Conservation (phyloP, 2,888 invertebrate species). For the Saturnia pavonia region DNA sequence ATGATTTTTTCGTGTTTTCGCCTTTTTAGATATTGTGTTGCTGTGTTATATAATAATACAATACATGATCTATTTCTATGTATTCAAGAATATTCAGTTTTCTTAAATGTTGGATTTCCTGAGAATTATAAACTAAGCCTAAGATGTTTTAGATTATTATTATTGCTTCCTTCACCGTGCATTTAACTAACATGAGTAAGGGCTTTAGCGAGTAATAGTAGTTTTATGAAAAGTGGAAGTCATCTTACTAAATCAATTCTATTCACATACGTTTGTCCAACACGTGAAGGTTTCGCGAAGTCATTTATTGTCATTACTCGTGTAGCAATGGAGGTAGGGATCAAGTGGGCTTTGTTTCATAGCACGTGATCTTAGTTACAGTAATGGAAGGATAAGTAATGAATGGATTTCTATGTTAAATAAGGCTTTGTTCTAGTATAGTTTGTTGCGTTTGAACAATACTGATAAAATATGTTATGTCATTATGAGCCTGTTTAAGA, state of each 20-base stretch:
- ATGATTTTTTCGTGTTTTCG: conserved; percentile 3
- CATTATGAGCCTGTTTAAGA: too few species aligned
- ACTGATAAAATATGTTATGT: too few species aligned
- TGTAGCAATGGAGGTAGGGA: background rate
- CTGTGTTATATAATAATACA: background rate
- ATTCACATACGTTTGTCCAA: background rate
- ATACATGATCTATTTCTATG: background rate
- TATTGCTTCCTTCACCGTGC: background rate
- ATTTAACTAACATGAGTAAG: background rate
- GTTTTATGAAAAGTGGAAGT: background rate
- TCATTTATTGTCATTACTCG: background rate
- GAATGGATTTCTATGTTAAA: background rate
- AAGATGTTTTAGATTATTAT: background rate
- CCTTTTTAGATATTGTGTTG: background rate
- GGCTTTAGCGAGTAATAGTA: background rate
- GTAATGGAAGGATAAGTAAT: conserved; percentile 26
- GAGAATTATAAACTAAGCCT: background rate
- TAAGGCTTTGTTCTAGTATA: background rate
- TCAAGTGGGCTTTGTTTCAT: conserved; percentile 10
- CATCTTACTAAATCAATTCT: conserved; percentile 3
- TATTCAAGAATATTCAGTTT: background rate
- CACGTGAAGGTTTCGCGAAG: background rate
- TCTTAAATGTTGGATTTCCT: background rate
- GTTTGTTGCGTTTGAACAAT: too few species aligned
- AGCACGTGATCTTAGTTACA: conserved; percentile 33